Conservation (phyloP, 2,888 invertebrate genomes). For the Dolichomitus sp. region DNA sequence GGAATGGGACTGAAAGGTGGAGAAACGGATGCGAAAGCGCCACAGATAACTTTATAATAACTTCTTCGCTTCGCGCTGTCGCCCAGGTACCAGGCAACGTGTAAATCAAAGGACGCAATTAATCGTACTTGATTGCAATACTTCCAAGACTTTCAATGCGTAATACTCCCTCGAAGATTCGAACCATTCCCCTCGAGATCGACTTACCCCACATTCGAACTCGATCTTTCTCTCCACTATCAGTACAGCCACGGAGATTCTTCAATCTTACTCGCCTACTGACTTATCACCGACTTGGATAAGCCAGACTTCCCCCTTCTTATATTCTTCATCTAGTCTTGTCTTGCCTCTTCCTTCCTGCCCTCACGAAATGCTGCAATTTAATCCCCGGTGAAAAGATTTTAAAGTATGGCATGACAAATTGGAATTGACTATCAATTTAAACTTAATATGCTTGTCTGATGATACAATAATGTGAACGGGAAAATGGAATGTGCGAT, state of each 20-base stretch:
- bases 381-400: not conserved
- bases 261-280: conserved; percentile 8
- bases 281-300: conserved; percentile 23
- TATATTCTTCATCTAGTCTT: not conserved
- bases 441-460: not conserved
- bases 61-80: conserved; percentile 39
- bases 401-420: not conserved
- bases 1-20: conserved; percentile 17
- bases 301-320: conserved; percentile 22
- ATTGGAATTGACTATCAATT: no score
- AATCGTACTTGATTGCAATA: conserved; percentile 80
- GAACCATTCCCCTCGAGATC: conserved; percentile 5
- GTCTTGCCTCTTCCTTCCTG: not conserved
- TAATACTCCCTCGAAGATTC: conserved; percentile 26
- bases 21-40: conserved; percentile 55
- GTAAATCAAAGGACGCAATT: conserved; percentile 80
- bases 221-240: conserved; percentile 29
- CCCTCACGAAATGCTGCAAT: not conserved
- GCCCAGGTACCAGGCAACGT: conserved; percentile 59
- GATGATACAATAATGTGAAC: not conserved
- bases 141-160: conserved; percentile 76
- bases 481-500: no score
- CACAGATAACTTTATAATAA: conserved; percentile 69
- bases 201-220: conserved; percentile 28
- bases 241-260: conserved; percentile 13